These are phyloP conservation scores for Morone chrysops DNA, from an alignment of 2,113 vertebrate genomes.

Conservation along the genomic window DNA sequence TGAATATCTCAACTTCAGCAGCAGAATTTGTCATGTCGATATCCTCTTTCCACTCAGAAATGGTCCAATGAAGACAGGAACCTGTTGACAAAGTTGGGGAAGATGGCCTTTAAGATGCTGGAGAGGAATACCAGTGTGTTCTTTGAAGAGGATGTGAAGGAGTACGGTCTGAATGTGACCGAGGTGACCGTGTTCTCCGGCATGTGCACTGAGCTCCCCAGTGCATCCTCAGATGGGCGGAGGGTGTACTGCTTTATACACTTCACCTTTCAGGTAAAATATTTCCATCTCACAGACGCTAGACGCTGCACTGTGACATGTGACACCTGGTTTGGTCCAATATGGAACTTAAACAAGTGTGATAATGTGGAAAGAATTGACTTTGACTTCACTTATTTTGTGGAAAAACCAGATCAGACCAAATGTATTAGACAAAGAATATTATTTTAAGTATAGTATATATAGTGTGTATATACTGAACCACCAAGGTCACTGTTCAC, in stretches of 20 bases:
- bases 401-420: too few species aligned
- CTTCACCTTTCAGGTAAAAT: conserved; percentile 73
- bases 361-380: too few species aligned
- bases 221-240: background rate
- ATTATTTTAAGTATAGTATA: too few species aligned
- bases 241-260: conserved; percentile 76
- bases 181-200: conserved; percentile 72
- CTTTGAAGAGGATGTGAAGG: conserved; percentile 62
- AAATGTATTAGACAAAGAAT: too few species aligned
- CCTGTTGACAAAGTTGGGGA: conserved; percentile 63
- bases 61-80: conserved; percentile 63
- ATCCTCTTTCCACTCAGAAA: conserved; percentile 28
- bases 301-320: background rate
- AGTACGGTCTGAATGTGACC: conserved; percentile 35
- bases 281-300: background rate
- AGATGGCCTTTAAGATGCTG: conserved; percentile 76
- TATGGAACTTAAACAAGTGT: too few species aligned
- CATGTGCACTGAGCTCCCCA: conserved; percentile 72
- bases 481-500: too few species aligned
- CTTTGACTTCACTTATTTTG: too few species aligned
- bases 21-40: background rate
- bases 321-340: too few species aligned
- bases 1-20: background rate
- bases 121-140: conserved; percentile 61
- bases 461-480: too few species aligned